Evolutionary conservation across 2,113 vertebrate species (phyloP).

Genomic region (Arvicanthis niloticus): DNA sequence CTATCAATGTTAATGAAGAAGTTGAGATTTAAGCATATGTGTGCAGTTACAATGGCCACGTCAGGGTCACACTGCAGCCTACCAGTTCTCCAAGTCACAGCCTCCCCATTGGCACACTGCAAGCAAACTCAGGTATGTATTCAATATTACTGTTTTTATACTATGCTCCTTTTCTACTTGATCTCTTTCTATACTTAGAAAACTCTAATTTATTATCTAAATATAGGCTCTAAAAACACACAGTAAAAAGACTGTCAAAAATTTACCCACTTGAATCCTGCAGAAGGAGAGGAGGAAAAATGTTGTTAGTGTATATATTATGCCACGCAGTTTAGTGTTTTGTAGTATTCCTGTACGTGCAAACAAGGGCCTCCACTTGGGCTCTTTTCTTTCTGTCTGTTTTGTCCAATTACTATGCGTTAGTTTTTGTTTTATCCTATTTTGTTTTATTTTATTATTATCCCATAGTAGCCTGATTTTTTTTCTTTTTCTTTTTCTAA

Average conservation of each 20-base stretch:
- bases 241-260: slow-evolving; percentile 30
- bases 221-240: neutral
- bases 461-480: neutral
- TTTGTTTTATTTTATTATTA: neutral
- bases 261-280: neutral
- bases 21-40: neutral
- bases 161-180: neutral
- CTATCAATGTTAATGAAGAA: neutral
- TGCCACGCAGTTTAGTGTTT: too few species aligned
- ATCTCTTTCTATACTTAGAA: slow-evolving; percentile 25
- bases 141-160: slow-evolving; percentile 11
- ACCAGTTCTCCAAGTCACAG: neutral
- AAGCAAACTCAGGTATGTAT: neutral
- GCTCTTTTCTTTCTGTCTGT: neutral
- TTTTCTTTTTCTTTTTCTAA: neutral
- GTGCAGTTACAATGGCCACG: neutral
- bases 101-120: neutral
- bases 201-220: slow-evolving; percentile 36
- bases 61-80: neutral
- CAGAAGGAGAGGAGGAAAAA: neutral
- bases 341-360: neutral
- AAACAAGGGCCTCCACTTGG: neutral
- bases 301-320: neutral
- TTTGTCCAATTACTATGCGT: neutral
- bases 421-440: neutral